A percentile compares a stretch with the other conserved stretches of the same genome.
Evolutionary conservation across 2,888 invertebrate genomes (phyloP).

Genomic region (Eristalis arbustorum): DNA sequence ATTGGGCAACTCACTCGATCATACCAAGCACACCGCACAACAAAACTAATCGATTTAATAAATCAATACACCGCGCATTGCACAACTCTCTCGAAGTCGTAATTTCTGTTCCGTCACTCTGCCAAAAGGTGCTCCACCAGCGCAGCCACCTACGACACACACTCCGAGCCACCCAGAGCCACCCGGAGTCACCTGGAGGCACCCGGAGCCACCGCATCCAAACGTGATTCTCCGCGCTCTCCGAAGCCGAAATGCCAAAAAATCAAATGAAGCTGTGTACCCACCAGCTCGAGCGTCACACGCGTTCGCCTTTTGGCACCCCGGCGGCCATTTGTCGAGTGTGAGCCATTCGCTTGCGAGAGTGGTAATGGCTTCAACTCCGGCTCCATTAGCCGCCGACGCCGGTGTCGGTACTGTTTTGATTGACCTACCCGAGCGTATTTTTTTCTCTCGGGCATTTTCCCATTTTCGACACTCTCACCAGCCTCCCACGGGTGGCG

Average conservation of each 20-base stretch:
- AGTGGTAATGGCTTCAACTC: conserved; percentile 36
- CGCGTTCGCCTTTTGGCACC: conserved; percentile 45
- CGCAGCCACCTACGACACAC: neutral
- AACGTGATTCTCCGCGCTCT: conserved; percentile 19
- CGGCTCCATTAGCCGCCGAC: conserved; percentile 23
- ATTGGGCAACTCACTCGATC: neutral
- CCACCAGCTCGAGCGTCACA: neutral
- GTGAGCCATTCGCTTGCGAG: conserved; percentile 45
- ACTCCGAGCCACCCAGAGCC: neutral
- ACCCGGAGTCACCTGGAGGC: neutral
- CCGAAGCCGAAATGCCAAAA: conserved; percentile 37
- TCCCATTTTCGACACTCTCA: neutral
- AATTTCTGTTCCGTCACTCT: conserved; percentile 1
- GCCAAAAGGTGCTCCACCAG: conserved; percentile 6
- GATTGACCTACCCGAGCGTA: conserved; percentile 36
- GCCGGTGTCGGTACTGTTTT: conserved; percentile 1
- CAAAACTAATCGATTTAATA: conserved; percentile 24
- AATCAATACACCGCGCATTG: conserved; percentile 28
- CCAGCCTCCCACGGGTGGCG: neutral
- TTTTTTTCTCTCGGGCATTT: conserved; percentile 29
- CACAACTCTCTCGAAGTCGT: conserved; percentile 22
- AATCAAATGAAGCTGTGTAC: conserved; percentile 51
- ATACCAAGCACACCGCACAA: neutral
- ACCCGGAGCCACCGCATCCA: neutral
- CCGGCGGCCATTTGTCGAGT: conserved; percentile 46